Evolutionary conservation across 2,113 vertebrate genomes (phyloP).

Genomic region (Acrocephalus arundinaceus): DNA sequence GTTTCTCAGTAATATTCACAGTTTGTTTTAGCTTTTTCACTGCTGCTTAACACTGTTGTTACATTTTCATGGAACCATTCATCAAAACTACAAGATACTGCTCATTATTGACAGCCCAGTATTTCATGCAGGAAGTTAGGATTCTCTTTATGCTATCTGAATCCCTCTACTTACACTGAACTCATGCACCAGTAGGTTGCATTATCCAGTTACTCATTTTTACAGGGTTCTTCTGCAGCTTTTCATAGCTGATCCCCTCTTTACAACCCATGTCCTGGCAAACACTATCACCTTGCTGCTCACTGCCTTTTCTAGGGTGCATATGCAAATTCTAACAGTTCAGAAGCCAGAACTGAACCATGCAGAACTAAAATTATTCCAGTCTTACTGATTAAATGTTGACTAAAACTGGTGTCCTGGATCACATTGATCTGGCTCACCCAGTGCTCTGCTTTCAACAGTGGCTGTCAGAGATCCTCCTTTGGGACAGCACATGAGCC

Average conservation of each 20-base stretch:
- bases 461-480: background rate
- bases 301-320: background rate
- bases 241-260: background rate
- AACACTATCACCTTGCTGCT: background rate
- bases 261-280: background rate
- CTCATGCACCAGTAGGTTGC: accelerated
- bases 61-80: background rate
- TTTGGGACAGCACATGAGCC: background rate
- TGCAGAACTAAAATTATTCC: background rate
- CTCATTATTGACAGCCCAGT: background rate
- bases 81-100: background rate
- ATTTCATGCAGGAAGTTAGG: background rate
- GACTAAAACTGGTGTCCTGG: background rate
- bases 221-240: background rate
- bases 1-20: background rate
- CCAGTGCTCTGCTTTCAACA: background rate
- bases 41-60: background rate
- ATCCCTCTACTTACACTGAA: background rate
- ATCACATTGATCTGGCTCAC: background rate
- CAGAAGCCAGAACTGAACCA: background rate
- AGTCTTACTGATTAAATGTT: background rate
- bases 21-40: background rate
- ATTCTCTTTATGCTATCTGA: background rate
- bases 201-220: background rate
- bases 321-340: background rate